Percentiles rank a stretch among this genome's conserved stretches.
Evolutionary conservation across 1,140 invertebrate species (phyloP).

Genomic region (Acyrthosiphon pisum): DNA sequence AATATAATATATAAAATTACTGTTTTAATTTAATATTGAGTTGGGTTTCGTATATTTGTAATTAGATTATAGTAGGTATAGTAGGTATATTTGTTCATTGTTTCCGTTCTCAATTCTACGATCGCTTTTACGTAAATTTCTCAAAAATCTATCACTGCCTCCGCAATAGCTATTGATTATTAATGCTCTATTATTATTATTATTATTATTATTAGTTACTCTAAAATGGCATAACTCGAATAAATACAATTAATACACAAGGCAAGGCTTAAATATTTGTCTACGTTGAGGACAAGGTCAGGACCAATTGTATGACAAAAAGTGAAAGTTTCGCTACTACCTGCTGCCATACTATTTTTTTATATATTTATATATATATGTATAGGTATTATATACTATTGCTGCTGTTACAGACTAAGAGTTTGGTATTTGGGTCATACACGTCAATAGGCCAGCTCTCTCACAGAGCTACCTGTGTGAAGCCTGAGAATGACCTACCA

Average conservation of each 20-base stretch:
- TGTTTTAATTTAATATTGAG: not conserved
- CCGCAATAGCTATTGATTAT: not conserved
- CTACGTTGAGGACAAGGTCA: conserved; percentile 55
- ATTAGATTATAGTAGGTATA: too few species aligned
- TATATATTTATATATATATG: conserved; percentile 17
- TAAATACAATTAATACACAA: conserved; percentile 50
- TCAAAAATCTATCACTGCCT: not conserved
- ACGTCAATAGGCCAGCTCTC: conserved; percentile 54
- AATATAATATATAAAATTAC: not conserved
- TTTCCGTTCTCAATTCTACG: not conserved
- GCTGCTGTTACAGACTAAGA: conserved; percentile 41
- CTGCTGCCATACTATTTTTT: conserved; percentile 39
- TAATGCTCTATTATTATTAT: not conserved
- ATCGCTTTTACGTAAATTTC: not conserved
- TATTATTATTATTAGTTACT: not conserved
- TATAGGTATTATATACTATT: not conserved
- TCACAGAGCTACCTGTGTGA: conserved; percentile 50
- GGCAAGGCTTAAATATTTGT: conserved; percentile 54
- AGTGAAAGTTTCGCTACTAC: conserved; percentile 54
- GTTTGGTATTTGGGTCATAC: conserved; percentile 57
- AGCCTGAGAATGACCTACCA: conserved; percentile 54
- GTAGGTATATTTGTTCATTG: not conserved
- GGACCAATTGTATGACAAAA: conserved; percentile 57
- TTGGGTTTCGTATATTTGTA: not conserved
- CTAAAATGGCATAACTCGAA: conserved; percentile 38